phyloP scores from a whole-genome alignment of 2,113 vertebrate species.

The Poecilia latipinna region DNA sequence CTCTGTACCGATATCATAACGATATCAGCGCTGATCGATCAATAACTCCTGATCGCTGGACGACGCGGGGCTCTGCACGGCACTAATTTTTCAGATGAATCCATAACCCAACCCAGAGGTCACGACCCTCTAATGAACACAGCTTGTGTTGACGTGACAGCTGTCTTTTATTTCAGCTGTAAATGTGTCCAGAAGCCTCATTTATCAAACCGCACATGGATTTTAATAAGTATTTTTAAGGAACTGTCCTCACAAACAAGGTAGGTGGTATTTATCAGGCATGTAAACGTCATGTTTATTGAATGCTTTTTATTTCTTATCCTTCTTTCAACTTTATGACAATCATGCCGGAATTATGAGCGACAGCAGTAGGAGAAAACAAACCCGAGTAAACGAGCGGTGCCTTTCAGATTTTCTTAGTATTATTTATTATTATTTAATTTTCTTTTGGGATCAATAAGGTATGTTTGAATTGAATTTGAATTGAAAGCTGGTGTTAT shows the following conservation, averaged over 20 bases:
- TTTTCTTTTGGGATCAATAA: too few relatives aligned
- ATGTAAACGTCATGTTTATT: neutral
- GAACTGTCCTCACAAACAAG: too few relatives aligned
- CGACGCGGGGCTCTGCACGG: constrained; percentile 46
- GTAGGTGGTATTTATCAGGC: too few relatives aligned
- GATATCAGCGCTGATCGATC: constrained; percentile 49
- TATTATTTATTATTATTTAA: too few relatives aligned
- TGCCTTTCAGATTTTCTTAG: too few relatives aligned
- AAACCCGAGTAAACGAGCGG: too few relatives aligned
- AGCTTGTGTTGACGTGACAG: constrained; percentile 36
- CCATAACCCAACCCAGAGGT: constrained; percentile 11
- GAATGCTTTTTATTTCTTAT: neutral
- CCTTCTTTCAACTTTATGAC: too few relatives aligned
- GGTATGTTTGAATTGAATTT: too few relatives aligned
- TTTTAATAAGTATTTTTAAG: constrained; percentile 8
- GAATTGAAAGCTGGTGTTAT: too few relatives aligned
- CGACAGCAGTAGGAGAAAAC: too few relatives aligned
- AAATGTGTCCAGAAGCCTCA: constrained; percentile 6
- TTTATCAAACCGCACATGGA: too few relatives aligned
- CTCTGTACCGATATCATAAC: constrained; percentile 49
- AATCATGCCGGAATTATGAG: too few relatives aligned
- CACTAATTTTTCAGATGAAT: constrained; percentile 48
- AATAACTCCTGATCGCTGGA: constrained; percentile 37
- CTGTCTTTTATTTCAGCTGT: constrained; percentile 23
- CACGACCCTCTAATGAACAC: constrained; percentile 33